Percentiles rank a stretch among this genome's conserved stretches.
Evolutionary conservation across 2,113 vertebrate species (phyloP).

Genomic region (Psittacula cyanocephala): DNA sequence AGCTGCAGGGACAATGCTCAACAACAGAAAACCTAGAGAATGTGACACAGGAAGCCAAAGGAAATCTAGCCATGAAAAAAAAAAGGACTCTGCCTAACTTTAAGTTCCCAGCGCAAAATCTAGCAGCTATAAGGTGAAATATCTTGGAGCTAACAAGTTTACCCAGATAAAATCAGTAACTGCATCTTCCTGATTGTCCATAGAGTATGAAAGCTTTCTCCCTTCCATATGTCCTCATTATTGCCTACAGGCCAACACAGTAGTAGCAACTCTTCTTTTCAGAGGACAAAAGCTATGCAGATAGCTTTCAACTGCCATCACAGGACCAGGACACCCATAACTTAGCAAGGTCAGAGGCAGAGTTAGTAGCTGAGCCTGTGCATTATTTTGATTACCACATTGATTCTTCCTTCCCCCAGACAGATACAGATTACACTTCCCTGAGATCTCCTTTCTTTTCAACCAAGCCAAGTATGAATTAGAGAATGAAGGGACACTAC

Average conservation of each 20-base stretch:
- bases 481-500: neutral
- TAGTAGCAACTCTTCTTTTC: neutral
- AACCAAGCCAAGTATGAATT: neutral
- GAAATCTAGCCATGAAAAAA: neutral
- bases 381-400: neutral
- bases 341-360: neutral
- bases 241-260: neutral
- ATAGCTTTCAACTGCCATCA: neutral
- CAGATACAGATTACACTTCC: neutral
- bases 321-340: neutral
- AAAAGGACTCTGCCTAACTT: neutral
- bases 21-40: neutral
- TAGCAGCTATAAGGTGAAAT: neutral
- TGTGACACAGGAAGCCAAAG: neutral
- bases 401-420: neutral
- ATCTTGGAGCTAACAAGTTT: neutral
- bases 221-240: neutral
- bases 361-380: neutral
- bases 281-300: neutral
- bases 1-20: neutral
- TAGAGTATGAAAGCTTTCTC: neutral
- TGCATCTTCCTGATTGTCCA: neutral
- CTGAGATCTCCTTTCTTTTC: neutral
- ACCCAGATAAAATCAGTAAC: neutral
- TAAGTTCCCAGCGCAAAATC: neutral